Conservation (phyloP, 1,140 invertebrate genomes). For the Leptopilina boulardi region DNA sequence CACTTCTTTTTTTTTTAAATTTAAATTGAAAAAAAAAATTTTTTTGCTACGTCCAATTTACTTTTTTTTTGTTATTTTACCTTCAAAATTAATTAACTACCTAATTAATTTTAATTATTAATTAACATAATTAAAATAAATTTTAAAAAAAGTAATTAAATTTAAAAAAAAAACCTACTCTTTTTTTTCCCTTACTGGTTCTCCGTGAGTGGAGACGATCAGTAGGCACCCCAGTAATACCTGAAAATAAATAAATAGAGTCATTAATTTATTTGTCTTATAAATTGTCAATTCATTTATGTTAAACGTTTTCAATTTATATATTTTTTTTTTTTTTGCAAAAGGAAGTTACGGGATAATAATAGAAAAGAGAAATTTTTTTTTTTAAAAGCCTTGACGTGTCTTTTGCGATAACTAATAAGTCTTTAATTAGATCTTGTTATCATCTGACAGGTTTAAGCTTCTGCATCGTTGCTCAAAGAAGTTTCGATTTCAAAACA, state of each 20-base stretch:
- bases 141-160: no score
- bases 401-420: constrained; percentile 27
- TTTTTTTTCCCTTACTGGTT: constrained; percentile 69
- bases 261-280: constrained; percentile 38
- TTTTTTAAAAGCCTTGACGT: constrained; percentile 23
- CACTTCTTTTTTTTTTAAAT: neutral
- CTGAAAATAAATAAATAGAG: constrained; percentile 62
- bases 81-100: no score
- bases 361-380: constrained; percentile 39
- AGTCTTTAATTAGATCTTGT: constrained; percentile 21
- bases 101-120: no score
- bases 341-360: neutral
- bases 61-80: neutral
- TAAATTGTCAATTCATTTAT: constrained; percentile 1
- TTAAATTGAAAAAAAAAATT: neutral
- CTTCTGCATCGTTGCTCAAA: neutral
- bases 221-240: constrained; percentile 70
- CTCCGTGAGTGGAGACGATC: constrained; percentile 65
- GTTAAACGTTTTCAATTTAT: neutral
- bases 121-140: no score
- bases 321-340: no score
- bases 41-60: no score
- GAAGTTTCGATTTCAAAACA: constrained; percentile 17
- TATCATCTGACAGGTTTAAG: constrained; percentile 19
- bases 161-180: constrained; percentile 75